phyloP scores from a whole-genome alignment of 1,140 invertebrate genomes.

The Drosophila littoralis region DNA sequence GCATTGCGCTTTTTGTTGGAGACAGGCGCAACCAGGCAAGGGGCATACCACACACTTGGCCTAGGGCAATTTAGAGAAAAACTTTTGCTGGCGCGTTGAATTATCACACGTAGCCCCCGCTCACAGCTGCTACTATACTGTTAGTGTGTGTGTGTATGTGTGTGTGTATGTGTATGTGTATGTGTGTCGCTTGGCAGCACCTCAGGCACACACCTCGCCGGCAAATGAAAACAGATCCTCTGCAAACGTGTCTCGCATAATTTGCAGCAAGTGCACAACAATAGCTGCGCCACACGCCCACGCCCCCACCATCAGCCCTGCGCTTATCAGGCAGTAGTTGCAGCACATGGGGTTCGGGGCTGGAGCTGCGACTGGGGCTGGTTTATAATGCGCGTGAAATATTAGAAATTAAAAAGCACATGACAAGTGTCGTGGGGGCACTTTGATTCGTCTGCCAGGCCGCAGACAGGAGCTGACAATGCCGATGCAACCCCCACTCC shows the following conservation, averaged over 20 bases:
- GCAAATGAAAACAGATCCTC: slow-evolving; percentile 37
- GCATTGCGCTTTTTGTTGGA: slow-evolving; percentile 71
- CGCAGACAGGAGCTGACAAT: slow-evolving; percentile 46
- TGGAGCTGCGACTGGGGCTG: not conserved
- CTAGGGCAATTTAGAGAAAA: slow-evolving; percentile 68
- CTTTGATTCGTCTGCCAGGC: slow-evolving; percentile 76
- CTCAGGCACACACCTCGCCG: slow-evolving; percentile 71
- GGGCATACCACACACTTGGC: slow-evolving; percentile 60
- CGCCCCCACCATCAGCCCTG: slow-evolving; percentile 3
- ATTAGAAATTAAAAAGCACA: slow-evolving; percentile 83
- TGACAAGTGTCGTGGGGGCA: slow-evolving; percentile 66
- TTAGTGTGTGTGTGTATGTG: not conserved
- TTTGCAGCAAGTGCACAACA: slow-evolving; percentile 80
- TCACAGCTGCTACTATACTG: not conserved
- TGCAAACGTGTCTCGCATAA: slow-evolving; percentile 74
- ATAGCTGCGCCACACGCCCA: slow-evolving; percentile 47
- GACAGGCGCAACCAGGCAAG: not conserved
- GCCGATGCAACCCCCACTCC: slow-evolving; percentile 2
- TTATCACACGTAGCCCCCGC: slow-evolving; percentile 65
- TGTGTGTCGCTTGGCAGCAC: slow-evolving; percentile 34
- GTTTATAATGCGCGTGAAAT: slow-evolving; percentile 66
- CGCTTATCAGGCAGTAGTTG: slow-evolving; percentile 23
- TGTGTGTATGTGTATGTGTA: not conserved
- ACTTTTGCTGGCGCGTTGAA: slow-evolving; percentile 61
- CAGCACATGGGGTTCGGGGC: slow-evolving; percentile 29